Evolutionary conservation across 2,888 invertebrate species (phyloP).

Genomic region (Drosophila affinis): DNA sequence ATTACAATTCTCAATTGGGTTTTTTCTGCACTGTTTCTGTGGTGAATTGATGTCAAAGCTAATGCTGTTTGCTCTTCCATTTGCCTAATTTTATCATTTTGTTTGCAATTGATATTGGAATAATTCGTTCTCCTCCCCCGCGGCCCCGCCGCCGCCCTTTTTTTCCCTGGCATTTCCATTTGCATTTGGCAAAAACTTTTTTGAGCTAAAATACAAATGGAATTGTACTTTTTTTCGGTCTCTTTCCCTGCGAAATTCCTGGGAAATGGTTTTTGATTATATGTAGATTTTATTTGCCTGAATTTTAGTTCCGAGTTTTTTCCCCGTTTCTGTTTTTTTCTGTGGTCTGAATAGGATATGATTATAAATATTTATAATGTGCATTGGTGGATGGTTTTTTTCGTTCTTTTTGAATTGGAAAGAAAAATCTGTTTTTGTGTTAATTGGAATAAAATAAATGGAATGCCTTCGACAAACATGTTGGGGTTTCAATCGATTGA

Average conservation of each 20-base stretch:
- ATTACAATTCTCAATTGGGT: not conserved
- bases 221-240: slow-evolving; percentile 2
- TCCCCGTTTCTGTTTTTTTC: not conserved
- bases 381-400: not conserved
- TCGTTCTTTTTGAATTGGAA: not conserved
- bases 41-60: slow-evolving; percentile 35
- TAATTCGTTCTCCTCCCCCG: slow-evolving; percentile 7
- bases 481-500: not conserved
- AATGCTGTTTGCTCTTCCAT: slow-evolving; percentile 48
- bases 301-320: not conserved
- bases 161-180: slow-evolving; percentile 18
- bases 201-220: not conserved
- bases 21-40: slow-evolving; percentile 33
- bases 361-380: not conserved
- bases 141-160: not conserved
- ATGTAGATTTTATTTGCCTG: slow-evolving; percentile 1
- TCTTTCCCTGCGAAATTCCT: not conserved
- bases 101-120: slow-evolving; percentile 34
- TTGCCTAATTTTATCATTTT: slow-evolving; percentile 31
- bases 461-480: not conserved
- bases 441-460: not conserved
- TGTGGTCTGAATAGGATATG: not conserved
- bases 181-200: slow-evolving; percentile 32
- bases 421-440: not conserved
- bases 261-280: not conserved